Base-by-base conservation (phyloP, 2,888 invertebrate species). In the Melinaea marsaeus region DNA sequence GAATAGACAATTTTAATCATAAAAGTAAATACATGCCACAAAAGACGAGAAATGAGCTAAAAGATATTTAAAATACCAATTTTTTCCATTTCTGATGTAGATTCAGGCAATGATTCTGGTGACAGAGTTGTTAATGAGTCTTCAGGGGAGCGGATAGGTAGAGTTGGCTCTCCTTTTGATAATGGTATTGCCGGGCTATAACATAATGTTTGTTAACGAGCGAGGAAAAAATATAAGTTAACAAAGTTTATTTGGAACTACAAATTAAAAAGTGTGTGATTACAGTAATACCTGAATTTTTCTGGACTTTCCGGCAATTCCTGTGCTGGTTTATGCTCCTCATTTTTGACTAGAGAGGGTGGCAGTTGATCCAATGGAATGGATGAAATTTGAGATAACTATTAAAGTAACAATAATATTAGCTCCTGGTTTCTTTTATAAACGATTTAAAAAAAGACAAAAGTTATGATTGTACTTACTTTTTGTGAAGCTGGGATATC, bases 141-240 rank as follows among this genome's bases (percentile, higher is more conserved):
- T 68, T 88, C 88, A 37, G 89, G 86, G 6, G 90, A 85, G 65
- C 87, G 77, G 69, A 86, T 83, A 2, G 88, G 80, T 58, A 86
- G 67, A 48, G 81, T 83, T 1, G 91, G 90, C 66, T 86, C 85
- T 35, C 90, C 91, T 76, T 91, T 91, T 60, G 82, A 86, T 6
- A 90, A 74, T 3, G 92, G 92, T 55, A 92, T 92, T 7, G 86
- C 92, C 51, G 92, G 92, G 68, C 92, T 92, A 76, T 22, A 80
- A 73, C 70, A 45, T 32, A 66, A 62, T 0, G 13, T 35, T 35
- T 1, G 33, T 22, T 47, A 32, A 37, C 22, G 11, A 42, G 3
- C 11, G 3, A 6, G 7, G 5, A 37, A 48, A 48, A 48, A 11
- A n/a, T 5, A 48, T 13, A 48, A n/a, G 5, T n/a, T 51, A 1